Conservation (phyloP, 1,140 invertebrate genomes). For the Pygmarrhopalites habei region DNA sequence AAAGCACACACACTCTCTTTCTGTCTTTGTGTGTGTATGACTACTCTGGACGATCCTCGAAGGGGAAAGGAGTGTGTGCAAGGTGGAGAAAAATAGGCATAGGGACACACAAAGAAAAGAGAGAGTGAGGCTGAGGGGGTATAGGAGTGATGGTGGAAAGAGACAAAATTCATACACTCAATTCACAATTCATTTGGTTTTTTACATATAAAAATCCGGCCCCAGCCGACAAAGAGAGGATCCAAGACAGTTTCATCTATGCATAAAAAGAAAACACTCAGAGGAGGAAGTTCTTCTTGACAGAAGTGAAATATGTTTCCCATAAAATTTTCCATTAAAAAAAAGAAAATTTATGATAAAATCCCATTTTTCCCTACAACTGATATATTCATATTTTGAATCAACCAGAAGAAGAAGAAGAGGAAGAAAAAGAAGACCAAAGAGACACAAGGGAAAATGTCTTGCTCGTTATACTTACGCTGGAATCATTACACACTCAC, state of each 20-base stretch:
- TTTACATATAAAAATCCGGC: slow-evolving; percentile 33
- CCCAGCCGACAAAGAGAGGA: slow-evolving; percentile 28
- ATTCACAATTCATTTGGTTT: slow-evolving; percentile 39
- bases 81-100: background rate
- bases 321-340: slow-evolving; percentile 40
- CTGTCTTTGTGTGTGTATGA: too few species aligned
- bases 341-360: slow-evolving; percentile 41
- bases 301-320: slow-evolving; percentile 40
- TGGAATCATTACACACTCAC: slow-evolving; percentile 10
- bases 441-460: slow-evolving; percentile 12
- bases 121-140: too few species aligned
- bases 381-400: slow-evolving; percentile 41
- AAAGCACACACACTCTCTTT: too few species aligned
- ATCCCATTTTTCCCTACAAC: slow-evolving; percentile 41
- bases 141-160: background rate
- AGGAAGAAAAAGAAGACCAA: background rate
- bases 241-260: slow-evolving; percentile 38
- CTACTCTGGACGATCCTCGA: too few species aligned
- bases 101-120: background rate
- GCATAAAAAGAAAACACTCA: slow-evolving; percentile 40
- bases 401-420: slow-evolving; percentile 26
- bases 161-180: slow-evolving; percentile 24
- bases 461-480: slow-evolving; percentile 8
- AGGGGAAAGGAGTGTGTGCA: too few species aligned
- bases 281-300: slow-evolving; percentile 38